These are phyloP conservation scores for Plectrocnemia conspersa DNA, from an alignment of 1,140 invertebrate species.

Conservation along the genomic window DNA sequence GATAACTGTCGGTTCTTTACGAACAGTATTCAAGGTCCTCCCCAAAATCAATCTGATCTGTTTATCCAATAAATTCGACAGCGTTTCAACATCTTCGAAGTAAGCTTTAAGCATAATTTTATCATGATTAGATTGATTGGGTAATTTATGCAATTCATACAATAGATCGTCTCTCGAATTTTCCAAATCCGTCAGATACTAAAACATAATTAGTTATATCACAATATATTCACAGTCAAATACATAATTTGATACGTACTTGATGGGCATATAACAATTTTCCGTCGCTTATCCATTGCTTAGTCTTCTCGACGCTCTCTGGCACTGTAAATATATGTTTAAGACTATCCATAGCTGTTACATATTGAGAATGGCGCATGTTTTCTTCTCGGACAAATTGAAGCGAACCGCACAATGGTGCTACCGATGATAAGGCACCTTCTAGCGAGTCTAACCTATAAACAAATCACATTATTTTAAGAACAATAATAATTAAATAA, in stretches of 20 bases:
- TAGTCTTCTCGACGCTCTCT: conserved; percentile 92
- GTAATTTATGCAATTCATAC: conserved; percentile 90
- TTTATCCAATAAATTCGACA: conserved; percentile 87
- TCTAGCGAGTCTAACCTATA: conserved; percentile 48
- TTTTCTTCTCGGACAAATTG: conserved; percentile 88
- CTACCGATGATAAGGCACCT: conserved; percentile 43
- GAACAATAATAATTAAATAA: conserved; percentile 17
- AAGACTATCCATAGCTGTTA: conserved; percentile 95
- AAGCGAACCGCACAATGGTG: conserved; percentile 67
- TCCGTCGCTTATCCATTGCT: conserved; percentile 90
- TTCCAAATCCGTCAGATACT: conserved; percentile 90
- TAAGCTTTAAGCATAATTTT: conserved; percentile 90
- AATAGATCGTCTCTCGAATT: conserved; percentile 93
- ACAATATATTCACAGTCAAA: too few relatives aligned
- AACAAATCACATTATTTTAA: conserved; percentile 11
- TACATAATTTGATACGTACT: conserved; percentile 46
- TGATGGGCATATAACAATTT: conserved; percentile 93
- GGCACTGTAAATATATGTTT: conserved; percentile 98
- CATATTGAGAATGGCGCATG: conserved; percentile 89
- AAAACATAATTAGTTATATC: too few relatives aligned
- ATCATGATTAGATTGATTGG: conserved; percentile 85
- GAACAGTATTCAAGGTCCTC: conserved; percentile 86
- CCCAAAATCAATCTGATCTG: conserved; percentile 86
- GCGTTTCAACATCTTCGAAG: conserved; percentile 89
- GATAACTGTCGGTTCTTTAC: conserved; percentile 92